Conservation (phyloP, 1,140 invertebrate species). For the Papilio machaon region DNA sequence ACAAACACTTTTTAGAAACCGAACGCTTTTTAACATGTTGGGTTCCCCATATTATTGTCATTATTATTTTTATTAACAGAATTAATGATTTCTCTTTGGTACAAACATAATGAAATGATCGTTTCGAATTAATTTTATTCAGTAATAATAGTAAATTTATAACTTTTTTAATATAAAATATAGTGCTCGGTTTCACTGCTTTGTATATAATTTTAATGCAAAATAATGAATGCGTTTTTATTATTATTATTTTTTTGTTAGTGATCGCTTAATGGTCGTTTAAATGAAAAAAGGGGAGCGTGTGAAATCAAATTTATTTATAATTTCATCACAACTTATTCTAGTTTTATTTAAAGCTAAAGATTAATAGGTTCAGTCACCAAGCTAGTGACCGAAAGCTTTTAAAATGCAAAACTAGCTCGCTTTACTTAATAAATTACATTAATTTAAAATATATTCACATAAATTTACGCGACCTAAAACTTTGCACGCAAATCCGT, state of each 20-base stretch:
- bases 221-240: too few relatives aligned
- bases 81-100: too few relatives aligned
- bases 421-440: constrained; percentile 15
- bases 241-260: too few relatives aligned
- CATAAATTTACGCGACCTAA: constrained; percentile 17
- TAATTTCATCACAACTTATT: not conserved
- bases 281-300: not conserved
- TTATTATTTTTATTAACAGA: too few relatives aligned
- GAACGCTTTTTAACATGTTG: not conserved
- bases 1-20: not conserved
- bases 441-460: constrained; percentile 27
- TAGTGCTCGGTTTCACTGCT: too few relatives aligned
- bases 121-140: too few relatives aligned
- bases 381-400: not conserved
- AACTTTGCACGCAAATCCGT: constrained; percentile 15
- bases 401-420: constrained; percentile 23
- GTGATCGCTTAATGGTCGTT: too few relatives aligned
- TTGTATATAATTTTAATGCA: too few relatives aligned
- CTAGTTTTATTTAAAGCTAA: not conserved
- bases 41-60: not conserved
- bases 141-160: too few relatives aligned
- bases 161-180: too few relatives aligned
- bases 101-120: too few relatives aligned
- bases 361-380: constrained; percentile 5
- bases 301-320: not conserved